Evolutionary conservation across 2,797 vertebrate genomes (phyloP), one percentile per base, ranked within the genome.

Genomic region (Odontamblyopus lacepedii): DNA sequence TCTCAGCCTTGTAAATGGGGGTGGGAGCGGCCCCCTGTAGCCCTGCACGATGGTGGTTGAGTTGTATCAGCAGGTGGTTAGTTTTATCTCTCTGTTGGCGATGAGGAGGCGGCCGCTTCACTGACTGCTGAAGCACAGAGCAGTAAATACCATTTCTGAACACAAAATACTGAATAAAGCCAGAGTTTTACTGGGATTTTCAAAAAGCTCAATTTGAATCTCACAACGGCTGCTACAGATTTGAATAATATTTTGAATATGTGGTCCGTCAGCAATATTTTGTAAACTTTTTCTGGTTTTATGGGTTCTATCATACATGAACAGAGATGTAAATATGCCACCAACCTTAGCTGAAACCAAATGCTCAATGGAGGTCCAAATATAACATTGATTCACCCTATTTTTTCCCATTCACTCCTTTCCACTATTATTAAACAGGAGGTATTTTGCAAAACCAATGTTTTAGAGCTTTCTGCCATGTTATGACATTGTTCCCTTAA

Each of bases 11-110:
- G 11, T 23, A 38, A 57, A 23, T 53, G 30, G 32, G 53, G 53
- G 53, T 38, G 51, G 53, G 51, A 57, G 19, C 12, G n/a, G 32
- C 38, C 32, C 67, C 67, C 67, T 57, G 67, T 7, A 26, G 67
- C 16, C 18, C 32, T 53, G 32, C n/a, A 41, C 32, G 18, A 32
- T 68, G 51, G 32, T 56, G 67, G 53, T 13, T 35, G 67, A 56
- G 53, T 68, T 56, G 51, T 57, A 68, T 35, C 67, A 68, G 67
- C 67, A 41, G 67, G 67, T 16, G 67, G 67, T 41, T 68, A 57
- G 67, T 68, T 68, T 56, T 56, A 41, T 38, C 67, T 68, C 67
- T 7, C 67, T 68, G 67, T 23, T 57, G 67, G 53, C 38, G 53
- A 26, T 68, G 67, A 57, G 53, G 67, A 35, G 67, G 67, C 30